Evolutionary conservation across 1,140 invertebrate species (phyloP), one percentile per base, ranked within the genome.

Genomic region (Augochlora pura): DNA sequence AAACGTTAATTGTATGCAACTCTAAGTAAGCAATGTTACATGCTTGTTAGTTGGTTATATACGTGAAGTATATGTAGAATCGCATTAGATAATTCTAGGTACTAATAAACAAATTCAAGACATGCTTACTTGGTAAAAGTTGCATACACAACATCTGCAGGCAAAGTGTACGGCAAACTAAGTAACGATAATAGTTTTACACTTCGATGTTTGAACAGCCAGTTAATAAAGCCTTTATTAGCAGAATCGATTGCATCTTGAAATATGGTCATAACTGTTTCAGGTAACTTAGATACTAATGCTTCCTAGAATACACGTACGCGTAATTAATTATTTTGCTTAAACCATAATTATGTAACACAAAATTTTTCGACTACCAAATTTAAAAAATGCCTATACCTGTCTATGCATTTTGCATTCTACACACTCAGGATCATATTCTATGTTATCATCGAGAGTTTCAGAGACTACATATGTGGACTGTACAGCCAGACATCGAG

Each of bases 171-270:
- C 0, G 98, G 98, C 49, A 98, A 92, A 70, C 96, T 96, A 18
- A 98, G 92, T 5, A 97, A 91, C 0, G 96, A 96, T 1, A 98
- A 90, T 52, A 97, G 91, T 84, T 97, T 96, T 90, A 98, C 95
- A 46, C 96, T 96, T 80, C 95, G 94, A 86, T 97, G 96, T 86
- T 96, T 96, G 90, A 98, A 97, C 32, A 99, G 91, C 97, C 97
- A 98, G 92, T 98, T 98, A 46, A 98, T 94, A 42, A 99, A 90
- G 21, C 97, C 97, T 90, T 96, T 97, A 90, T 99, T 98, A 0
- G 97, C 97, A 2, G 97, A 95, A 86, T 98, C 97, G 82, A 98
- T 98, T 0, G 97, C 97, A 88, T 98, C 96, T 94, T 98, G 97
- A 90, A 99, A 97, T 87, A 98, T 96, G 82, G 95, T 95, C 91